Conservation (phyloP, 2,888 invertebrate genomes). For the Salticus scenicus region DNA sequence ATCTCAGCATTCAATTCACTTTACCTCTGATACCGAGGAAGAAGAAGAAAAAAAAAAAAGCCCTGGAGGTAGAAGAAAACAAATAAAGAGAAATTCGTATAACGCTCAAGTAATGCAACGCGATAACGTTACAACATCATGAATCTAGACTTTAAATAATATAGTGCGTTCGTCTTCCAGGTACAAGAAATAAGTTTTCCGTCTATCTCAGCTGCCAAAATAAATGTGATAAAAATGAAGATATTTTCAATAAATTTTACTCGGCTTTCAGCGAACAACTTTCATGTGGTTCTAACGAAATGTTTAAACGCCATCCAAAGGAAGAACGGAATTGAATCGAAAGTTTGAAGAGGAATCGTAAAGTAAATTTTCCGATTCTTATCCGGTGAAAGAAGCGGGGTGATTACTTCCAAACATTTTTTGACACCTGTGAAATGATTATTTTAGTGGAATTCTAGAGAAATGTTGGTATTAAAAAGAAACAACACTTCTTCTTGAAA, state of each 20-base stretch:
- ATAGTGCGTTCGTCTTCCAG: conserved; percentile 44
- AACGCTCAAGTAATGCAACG: background rate
- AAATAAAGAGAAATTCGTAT: background rate
- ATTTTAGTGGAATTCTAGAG: too few relatives aligned
- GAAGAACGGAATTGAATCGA: background rate
- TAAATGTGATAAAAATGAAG: conserved; percentile 62
- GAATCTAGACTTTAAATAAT: conserved; percentile 51
- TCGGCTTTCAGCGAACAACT: conserved; percentile 20
- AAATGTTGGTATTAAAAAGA: too few relatives aligned
- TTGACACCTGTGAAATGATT: background rate
- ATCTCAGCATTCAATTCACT: background rate
- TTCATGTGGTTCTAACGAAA: conserved; percentile 1
- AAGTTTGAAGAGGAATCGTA: background rate
- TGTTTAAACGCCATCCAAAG: too few relatives aligned
- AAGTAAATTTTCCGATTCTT: background rate
- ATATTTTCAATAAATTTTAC: conserved; percentile 47
- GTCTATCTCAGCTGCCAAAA: conserved; percentile 35
- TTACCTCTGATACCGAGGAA: background rate
- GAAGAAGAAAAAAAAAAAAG: too few relatives aligned
- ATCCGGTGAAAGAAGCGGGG: background rate
- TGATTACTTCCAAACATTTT: background rate
- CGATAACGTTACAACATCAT: conserved; percentile 8
- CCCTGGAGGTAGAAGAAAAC: background rate
- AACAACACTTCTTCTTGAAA: too few relatives aligned
- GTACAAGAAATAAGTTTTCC: conserved; percentile 41